Evolutionary conservation across 2,113 vertebrate species (phyloP).

Genomic region (Zapus hudsonius): DNA sequence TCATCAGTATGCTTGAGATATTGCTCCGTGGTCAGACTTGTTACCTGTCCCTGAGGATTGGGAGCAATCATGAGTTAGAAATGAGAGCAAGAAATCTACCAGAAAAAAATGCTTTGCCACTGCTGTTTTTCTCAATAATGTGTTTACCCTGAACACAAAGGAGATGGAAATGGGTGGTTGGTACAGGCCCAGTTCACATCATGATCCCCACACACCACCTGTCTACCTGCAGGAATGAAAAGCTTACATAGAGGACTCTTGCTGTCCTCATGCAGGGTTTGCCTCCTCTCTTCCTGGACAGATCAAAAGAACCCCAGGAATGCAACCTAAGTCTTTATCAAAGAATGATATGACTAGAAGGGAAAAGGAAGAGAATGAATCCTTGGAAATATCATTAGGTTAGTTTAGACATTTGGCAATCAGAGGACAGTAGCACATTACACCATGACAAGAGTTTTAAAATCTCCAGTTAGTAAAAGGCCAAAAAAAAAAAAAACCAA

Average conservation of each 20-base stretch:
- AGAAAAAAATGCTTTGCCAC: conserved; percentile 76
- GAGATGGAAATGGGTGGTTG: not conserved
- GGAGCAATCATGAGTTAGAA: no score
- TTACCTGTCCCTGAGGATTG: conserved; percentile 71
- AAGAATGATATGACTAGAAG: conserved; percentile 45
- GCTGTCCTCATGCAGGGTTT: not conserved
- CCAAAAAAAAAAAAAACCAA: no score
- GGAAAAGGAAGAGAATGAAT: conserved; percentile 24
- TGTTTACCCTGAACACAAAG: conserved; percentile 24
- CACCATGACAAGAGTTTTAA: not conserved
- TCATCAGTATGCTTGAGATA: conserved; percentile 64
- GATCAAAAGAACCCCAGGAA: conserved; percentile 62
- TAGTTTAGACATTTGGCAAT: conserved; percentile 40
- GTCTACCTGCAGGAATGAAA: conserved; percentile 14
- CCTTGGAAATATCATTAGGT: conserved; percentile 62
- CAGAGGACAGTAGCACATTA: not conserved
- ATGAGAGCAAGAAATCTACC: conserved; percentile 70
- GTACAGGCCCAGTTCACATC: not conserved
- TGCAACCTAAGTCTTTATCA: conserved; percentile 37
- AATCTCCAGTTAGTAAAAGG: not conserved
- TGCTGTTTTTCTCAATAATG: conserved; percentile 31
- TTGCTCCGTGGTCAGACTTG: conserved; percentile 63
- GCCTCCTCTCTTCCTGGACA: conserved; percentile 49
- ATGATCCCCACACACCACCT: conserved; percentile 47
- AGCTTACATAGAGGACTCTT: not conserved